Evolutionary conservation across 2,797 vertebrate genomes (phyloP).

Genomic region (Echiichthys vipera): DNA sequence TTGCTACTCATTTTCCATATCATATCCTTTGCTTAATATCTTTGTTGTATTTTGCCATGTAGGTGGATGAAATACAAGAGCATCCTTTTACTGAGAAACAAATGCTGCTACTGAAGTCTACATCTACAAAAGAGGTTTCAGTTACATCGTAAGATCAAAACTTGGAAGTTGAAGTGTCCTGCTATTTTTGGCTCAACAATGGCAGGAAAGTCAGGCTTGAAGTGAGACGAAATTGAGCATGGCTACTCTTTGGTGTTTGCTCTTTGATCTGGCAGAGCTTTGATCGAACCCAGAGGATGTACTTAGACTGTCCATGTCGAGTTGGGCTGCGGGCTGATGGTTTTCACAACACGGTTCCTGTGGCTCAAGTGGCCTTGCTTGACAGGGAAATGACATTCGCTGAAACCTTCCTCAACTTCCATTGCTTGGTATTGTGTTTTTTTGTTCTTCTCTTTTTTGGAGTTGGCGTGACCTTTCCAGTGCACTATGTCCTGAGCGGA

Average conservation of each 20-base stretch:
- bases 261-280: constrained; percentile 61
- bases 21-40: not conserved
- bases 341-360: constrained; percentile 23
- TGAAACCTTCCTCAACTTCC: constrained; percentile 16
- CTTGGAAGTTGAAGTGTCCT: constrained; percentile 14
- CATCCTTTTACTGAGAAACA: not conserved
- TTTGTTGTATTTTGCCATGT: not conserved
- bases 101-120: not conserved
- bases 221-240: constrained; percentile 41
- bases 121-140: not conserved
- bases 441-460: not conserved
- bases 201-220: constrained; percentile 27
- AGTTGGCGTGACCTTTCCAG: not conserved
- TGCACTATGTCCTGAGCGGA: not conserved
- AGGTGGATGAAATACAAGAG: not conserved
- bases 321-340: not conserved
- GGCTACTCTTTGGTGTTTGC: constrained; percentile 43
- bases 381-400: constrained; percentile 29
- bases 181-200: constrained; percentile 40
- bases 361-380: constrained; percentile 27
- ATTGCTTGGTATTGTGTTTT: not conserved
- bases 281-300: constrained; percentile 41
- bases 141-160: constrained; percentile 18
- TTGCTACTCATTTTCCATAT: constrained; percentile 3
- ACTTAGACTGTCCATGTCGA: constrained; percentile 29